Evolutionary conservation across 1,140 invertebrate genomes (phyloP).

Genomic region (Gonatopus flavifemur): DNA sequence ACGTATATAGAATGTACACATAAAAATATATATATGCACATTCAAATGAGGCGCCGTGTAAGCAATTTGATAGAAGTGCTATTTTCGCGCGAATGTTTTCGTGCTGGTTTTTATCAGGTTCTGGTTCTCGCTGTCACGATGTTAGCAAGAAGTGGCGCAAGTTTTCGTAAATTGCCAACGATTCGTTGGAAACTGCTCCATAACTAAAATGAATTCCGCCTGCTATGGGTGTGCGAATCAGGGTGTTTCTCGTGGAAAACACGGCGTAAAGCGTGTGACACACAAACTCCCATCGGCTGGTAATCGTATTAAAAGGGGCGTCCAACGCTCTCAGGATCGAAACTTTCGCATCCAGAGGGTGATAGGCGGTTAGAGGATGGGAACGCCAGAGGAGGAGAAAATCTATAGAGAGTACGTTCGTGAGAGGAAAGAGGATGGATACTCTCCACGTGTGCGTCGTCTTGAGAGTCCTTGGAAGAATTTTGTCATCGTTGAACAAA

Average conservation of each 20-base stretch:
- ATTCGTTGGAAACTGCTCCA: constrained; percentile 31
- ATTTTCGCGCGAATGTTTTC: constrained; percentile 17
- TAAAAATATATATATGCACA: too few relatives aligned
- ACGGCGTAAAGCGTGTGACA: constrained; percentile 23
- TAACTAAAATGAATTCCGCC: constrained; percentile 38
- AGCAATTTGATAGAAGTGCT: constrained; percentile 20
- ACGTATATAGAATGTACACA: too few relatives aligned
- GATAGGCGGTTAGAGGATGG: neutral
- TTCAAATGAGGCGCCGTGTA: constrained; percentile 19
- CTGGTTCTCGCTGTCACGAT: neutral
- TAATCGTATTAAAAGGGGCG: constrained; percentile 39
- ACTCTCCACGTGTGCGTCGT: constrained; percentile 14
- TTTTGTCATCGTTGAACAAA: constrained; percentile 32
- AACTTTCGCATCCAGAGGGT: constrained; percentile 23
- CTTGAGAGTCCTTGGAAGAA: constrained; percentile 34
- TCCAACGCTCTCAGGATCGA: constrained; percentile 28
- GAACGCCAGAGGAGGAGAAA: neutral
- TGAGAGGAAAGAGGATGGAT: constrained; percentile 7
- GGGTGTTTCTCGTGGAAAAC: constrained; percentile 6
- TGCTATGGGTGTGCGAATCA: neutral
- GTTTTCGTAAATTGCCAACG: constrained; percentile 35
- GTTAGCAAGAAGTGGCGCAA: neutral
- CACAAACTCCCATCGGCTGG: constrained; percentile 28
- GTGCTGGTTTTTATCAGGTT: constrained; percentile 22
- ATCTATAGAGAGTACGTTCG: constrained; percentile 4